phyloP scores from a whole-genome alignment of 1,140 invertebrate genomes.

The Chironomus striatipennis region DNA sequence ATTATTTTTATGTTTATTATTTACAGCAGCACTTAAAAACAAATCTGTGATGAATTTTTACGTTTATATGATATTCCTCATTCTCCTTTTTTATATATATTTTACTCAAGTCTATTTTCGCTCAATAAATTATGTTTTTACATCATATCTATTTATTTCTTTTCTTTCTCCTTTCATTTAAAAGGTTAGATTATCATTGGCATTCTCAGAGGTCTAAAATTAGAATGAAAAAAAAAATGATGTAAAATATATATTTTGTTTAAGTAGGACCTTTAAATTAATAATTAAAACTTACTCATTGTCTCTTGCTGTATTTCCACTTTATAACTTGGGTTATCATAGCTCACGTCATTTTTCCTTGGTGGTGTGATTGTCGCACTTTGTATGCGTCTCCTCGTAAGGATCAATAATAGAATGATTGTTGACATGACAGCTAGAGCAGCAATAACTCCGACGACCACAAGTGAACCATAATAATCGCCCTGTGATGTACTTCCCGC shows the following conservation, averaged over 20 bases:
- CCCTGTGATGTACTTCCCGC: constrained; percentile 41
- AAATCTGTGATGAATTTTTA: not conserved
- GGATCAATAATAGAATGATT: constrained; percentile 65
- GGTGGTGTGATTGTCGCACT: constrained; percentile 56
- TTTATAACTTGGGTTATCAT: constrained; percentile 91
- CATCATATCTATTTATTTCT: constrained; percentile 26
- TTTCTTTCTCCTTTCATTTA: not conserved
- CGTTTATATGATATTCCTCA: too few relatives aligned
- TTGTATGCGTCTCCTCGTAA: constrained; percentile 63
- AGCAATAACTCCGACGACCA: constrained; percentile 78
- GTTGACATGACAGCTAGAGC: constrained; percentile 73
- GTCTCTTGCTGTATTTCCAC: constrained; percentile 84
- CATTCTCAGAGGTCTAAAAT: not conserved
- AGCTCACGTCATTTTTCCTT: constrained; percentile 52
- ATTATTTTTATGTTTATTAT: constrained; percentile 12
- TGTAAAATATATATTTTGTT: too few relatives aligned
- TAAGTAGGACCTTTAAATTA: too few relatives aligned
- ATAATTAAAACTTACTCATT: constrained; percentile 56
- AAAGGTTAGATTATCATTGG: not conserved
- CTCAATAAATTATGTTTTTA: constrained; percentile 5
- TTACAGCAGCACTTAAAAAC: constrained; percentile 18
- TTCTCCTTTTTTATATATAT: not conserved
- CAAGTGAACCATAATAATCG: constrained; percentile 78
- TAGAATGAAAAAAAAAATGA: not conserved
- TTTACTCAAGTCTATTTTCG: constrained; percentile 2